Conservation (phyloP, 2,797 vertebrate genomes). For the Protosalanx chinensis region DNA sequence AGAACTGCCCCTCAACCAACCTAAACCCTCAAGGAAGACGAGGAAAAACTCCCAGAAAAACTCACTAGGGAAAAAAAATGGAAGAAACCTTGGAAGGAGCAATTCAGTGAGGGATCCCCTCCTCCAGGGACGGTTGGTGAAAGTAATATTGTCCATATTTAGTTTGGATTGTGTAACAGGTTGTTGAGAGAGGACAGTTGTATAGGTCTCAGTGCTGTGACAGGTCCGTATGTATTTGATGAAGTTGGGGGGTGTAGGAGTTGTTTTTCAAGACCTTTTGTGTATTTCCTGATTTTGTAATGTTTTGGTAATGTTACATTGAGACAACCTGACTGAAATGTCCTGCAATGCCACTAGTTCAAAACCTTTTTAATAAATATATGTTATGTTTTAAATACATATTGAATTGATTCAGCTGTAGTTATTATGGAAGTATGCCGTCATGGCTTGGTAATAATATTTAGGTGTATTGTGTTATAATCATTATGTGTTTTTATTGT, state of each 20-base stretch:
- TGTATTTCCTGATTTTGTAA: constrained; percentile 51
- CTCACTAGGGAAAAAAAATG: no score
- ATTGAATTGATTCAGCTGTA: no score
- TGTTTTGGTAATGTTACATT: constrained; percentile 44
- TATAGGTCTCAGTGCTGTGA: background rate
- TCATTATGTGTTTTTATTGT: no score
- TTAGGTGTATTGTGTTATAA: no score
- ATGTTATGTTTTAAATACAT: background rate
- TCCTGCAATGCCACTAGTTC: constrained; percentile 46
- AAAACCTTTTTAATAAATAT: constrained; percentile 41
- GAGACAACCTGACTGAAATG: constrained; percentile 32
- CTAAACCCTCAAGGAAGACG: no score
- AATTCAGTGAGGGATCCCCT: no score
- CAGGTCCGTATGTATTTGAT: background rate
- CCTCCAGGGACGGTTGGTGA: no score
- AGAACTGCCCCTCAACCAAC: no score
- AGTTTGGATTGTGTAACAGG: constrained; percentile 1
- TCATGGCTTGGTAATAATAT: no score
- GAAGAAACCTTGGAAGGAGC: no score
- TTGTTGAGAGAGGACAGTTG: background rate
- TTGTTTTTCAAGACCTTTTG: background rate
- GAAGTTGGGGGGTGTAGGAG: background rate
- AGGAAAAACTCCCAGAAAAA: no score
- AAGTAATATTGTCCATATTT: background rate
- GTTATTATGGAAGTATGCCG: no score